Base-by-base conservation (phyloP, 2,113 vertebrate species). In the Anhinga rufa region DNA sequence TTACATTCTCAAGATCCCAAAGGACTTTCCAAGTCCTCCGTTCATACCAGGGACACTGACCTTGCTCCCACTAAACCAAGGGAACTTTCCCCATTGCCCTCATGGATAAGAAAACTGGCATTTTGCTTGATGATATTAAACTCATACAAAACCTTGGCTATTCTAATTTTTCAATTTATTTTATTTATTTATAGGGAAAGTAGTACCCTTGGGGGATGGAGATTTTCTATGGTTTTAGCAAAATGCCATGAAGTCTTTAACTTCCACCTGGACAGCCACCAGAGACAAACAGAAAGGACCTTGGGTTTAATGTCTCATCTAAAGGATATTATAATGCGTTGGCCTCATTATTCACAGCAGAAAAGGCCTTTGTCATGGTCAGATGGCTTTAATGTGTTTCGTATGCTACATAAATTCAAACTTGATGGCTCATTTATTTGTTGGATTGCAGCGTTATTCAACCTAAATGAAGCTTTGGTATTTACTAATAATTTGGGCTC, bases 341-440 rank as follows among this genome's bases (percentile, higher is more conserved):
- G 97, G 97, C 97, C 97, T 98, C 98, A 98, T 98, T 98, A 98
- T 98, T 98, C 98, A 98, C 97, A 97, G 97, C 97, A 98, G 97
- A 97, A 98, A 97, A 97, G 97, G 97, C 98, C 98, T 98, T 97
- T 98, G 98, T 98, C 98, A 98, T 98, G 98, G 98, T 98, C 98
- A 98, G 97, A 98, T 98, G 98, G 97, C 97, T 98, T 98, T 98
- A 98, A 98, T 98, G 97, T 96, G 97, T 98, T 98, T 98, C 94
- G 95, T 97, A 98, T 98, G 98, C 98, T 98, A 98, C 98, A 98
- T 98, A 98, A 98, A 98, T 98, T 98, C 98, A 98, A 97, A 98
- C 97, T 98, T 97, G 98, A 98, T 98, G 98, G 98, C 98, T 98
- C 98, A 98, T 98, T 98, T 98, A 98, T 98, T 98, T 98, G 97